Conservation (phyloP, 37 sponge, comb jelly and placozoan species). For the Oopsacas minuta region DNA sequence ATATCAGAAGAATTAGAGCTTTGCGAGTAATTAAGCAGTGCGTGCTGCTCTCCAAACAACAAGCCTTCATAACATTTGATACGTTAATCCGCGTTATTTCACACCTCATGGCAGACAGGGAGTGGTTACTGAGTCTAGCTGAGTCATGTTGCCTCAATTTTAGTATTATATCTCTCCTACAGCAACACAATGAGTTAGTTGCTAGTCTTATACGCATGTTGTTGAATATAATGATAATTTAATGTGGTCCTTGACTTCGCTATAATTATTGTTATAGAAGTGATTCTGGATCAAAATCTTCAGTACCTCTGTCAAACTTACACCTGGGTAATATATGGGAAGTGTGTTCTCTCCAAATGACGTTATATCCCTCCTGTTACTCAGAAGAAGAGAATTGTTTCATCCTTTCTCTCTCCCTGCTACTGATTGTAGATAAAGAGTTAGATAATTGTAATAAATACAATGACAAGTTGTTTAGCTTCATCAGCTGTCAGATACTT, state of each 20-base stretch:
- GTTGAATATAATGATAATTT: too few species aligned
- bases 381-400: neutral
- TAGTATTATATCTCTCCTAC: too few species aligned
- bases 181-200: neutral
- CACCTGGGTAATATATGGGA: neutral
- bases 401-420: neutral
- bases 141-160: neutral
- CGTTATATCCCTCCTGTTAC: neutral
- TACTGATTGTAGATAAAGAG: neutral
- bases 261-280: too few species aligned
- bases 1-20: neutral
- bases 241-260: too few species aligned
- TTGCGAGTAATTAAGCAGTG: neutral
- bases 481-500: neutral
- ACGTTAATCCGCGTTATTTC: neutral
- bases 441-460: neutral
- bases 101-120: neutral
- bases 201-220: too few species aligned
- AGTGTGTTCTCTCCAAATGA: neutral
- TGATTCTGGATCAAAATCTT: too few species aligned
- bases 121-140: neutral
- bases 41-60: neutral
- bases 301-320: neutral
- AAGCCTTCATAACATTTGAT: neutral
- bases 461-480: neutral